These are phyloP conservation scores for Istiophorus platypterus DNA, from an alignment of 2,113 vertebrate species.

Conservation along the genomic window DNA sequence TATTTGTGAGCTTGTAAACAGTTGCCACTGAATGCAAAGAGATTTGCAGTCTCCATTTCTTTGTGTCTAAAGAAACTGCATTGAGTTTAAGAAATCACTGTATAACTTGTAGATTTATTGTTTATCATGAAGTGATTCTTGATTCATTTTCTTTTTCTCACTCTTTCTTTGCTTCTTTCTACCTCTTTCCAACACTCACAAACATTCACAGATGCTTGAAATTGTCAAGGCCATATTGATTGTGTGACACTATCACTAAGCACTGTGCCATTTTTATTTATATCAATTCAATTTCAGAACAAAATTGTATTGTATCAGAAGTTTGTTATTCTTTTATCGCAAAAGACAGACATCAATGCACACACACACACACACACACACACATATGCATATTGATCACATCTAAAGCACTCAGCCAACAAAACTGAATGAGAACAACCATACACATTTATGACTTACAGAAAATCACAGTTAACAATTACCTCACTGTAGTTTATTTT, in stretches of 20 bases:
- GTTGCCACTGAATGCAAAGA: neutral
- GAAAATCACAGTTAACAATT: constrained; percentile 51
- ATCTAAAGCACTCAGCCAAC: constrained; percentile 4
- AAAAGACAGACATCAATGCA: neutral
- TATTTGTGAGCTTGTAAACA: constrained; percentile 1
- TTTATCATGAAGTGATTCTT: too few species aligned
- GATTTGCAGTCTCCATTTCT: too few species aligned
- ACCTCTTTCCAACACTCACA: neutral
- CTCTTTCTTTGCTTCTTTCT: neutral
- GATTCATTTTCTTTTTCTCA: neutral
- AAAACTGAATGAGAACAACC: constrained; percentile 15
- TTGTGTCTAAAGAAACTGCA: too few species aligned
- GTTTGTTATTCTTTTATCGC: constrained; percentile 21
- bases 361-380: neutral
- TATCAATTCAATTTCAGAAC: constrained; percentile 19
- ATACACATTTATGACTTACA: constrained; percentile 36
- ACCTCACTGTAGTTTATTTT: constrained; percentile 26
- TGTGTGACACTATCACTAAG: constrained; percentile 9
- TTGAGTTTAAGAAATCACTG: too few species aligned
- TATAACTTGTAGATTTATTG: too few species aligned
- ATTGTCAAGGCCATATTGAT: constrained; percentile 25
- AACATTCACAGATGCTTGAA: neutral
- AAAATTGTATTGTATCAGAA: constrained; percentile 26
- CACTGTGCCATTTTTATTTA: constrained; percentile 31
- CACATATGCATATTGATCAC: constrained; percentile 40